Percentiles rank a stretch among this genome's conserved stretches.
Conservation (phyloP, 2,113 vertebrate genomes). For the Danionella cerebrum region DNA sequence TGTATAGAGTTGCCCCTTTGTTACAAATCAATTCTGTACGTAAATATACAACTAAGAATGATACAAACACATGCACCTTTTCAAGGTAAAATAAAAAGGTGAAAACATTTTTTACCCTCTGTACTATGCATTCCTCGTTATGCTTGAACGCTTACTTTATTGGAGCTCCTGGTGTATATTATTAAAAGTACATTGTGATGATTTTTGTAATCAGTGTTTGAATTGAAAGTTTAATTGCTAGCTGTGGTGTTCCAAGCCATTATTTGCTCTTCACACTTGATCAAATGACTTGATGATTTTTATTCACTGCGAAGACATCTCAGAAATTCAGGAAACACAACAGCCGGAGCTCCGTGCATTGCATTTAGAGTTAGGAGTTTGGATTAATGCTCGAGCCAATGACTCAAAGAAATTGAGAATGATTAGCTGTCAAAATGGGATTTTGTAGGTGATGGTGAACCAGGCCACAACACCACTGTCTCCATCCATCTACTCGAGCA, state of each 20-base stretch:
- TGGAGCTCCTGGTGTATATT: conserved; percentile 1
- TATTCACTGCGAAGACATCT: conserved; percentile 19
- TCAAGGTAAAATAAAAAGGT: not conserved
- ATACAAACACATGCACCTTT: no score
- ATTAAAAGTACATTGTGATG: conserved; percentile 2
- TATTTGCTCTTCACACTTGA: conserved; percentile 33
- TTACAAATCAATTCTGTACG: no score
- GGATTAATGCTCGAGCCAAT: not conserved
- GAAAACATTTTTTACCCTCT: not conserved
- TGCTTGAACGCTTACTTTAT: not conserved
- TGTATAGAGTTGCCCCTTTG: no score
- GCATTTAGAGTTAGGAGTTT: not conserved
- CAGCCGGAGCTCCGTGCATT: not conserved
- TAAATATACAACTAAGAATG: no score
- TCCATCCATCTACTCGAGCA: not conserved
- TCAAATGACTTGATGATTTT: conserved; percentile 36
- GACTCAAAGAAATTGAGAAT: conserved; percentile 28
- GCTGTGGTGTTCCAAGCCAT: conserved; percentile 26
- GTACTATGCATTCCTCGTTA: not conserved
- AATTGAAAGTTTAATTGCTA: conserved; percentile 8
- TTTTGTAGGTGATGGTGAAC: not conserved
- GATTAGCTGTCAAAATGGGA: conserved; percentile 20
- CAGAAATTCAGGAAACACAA: conserved; percentile 10
- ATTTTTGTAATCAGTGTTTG: conserved; percentile 30
- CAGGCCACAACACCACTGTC: conserved; percentile 13